phyloP scores from a whole-genome alignment of 2,888 invertebrate species.

The Acleris emargana region DNA sequence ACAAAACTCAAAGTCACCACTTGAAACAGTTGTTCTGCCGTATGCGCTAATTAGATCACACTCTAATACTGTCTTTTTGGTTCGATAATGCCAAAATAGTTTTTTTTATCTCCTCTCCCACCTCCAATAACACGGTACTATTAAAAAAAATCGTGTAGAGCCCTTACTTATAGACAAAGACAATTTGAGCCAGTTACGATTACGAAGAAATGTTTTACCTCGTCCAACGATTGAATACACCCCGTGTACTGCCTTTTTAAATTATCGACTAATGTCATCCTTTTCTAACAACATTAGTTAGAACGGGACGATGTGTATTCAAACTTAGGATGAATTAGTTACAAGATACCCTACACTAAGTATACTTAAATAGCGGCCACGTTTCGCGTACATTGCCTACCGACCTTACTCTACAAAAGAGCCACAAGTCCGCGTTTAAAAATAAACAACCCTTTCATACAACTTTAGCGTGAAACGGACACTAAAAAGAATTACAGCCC shows the following conservation, averaged over 20 bases:
- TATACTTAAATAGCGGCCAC: conserved; percentile 34
- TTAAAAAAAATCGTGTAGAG: conserved; percentile 17
- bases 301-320: conserved; percentile 1
- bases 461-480: neutral
- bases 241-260: neutral
- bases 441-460: neutral
- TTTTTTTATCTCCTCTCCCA: conserved; percentile 2
- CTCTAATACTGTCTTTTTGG: too few species aligned
- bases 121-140: conserved; percentile 13
- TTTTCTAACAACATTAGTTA: too few species aligned
- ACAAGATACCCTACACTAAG: conserved; percentile 31
- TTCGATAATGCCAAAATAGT: too few species aligned
- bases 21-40: too few species aligned
- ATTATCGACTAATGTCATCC: too few species aligned
- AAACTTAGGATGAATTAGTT: conserved; percentile 15
- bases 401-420: conserved; percentile 25
- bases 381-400: conserved; percentile 23
- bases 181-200: conserved; percentile 33
- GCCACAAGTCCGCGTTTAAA: neutral
- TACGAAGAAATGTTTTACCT: conserved; percentile 8
- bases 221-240: conserved; percentile 17
- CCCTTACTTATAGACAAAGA: conserved; percentile 32
- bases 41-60: too few species aligned
- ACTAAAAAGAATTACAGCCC: too few species aligned
- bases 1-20: too few species aligned